phyloP scores from a whole-genome alignment of 30 jellyfish, hydroid and myxozoan species.

The Sanderia malayensis region DNA sequence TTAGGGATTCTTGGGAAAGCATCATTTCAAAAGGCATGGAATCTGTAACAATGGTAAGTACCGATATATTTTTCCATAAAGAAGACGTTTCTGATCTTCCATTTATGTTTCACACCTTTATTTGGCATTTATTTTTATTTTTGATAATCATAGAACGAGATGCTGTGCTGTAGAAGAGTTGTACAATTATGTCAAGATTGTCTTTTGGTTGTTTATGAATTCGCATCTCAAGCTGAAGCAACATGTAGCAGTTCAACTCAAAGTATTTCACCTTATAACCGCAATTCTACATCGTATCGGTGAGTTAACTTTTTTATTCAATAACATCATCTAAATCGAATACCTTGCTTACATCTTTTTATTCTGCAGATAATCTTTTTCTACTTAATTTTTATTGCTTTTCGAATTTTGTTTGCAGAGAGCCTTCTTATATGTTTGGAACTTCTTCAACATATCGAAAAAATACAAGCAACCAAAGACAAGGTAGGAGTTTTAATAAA shows the following conservation, averaged over 20 bases:
- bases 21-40: conserved; percentile 45
- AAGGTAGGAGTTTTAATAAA: no score
- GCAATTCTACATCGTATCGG: not conserved
- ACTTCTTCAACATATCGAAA: not conserved
- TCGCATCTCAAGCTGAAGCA: conserved; percentile 78
- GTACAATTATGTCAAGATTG: conserved; percentile 90
- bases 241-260: conserved; percentile 1
- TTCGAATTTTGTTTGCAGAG: not conserved
- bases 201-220: conserved; percentile 79
- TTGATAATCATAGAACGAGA: not conserved
- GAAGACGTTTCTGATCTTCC: no score
- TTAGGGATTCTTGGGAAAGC: conserved; percentile 75
- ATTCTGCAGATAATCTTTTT: no score
- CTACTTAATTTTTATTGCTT: no score
- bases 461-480: not conserved
- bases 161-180: conserved; percentile 67
- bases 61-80: not conserved
- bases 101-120: no score
- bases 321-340: no score
- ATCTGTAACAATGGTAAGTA: conserved; percentile 42
- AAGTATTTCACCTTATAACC: not conserved
- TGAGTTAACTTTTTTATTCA: not conserved
- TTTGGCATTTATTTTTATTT: no score
- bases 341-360: no score
- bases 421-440: not conserved